Percentiles rank a stretch among this genome's conserved stretches.
Evolutionary conservation across 2,797 vertebrate species (phyloP).

Genomic region (Thalassophryne amazonica): DNA sequence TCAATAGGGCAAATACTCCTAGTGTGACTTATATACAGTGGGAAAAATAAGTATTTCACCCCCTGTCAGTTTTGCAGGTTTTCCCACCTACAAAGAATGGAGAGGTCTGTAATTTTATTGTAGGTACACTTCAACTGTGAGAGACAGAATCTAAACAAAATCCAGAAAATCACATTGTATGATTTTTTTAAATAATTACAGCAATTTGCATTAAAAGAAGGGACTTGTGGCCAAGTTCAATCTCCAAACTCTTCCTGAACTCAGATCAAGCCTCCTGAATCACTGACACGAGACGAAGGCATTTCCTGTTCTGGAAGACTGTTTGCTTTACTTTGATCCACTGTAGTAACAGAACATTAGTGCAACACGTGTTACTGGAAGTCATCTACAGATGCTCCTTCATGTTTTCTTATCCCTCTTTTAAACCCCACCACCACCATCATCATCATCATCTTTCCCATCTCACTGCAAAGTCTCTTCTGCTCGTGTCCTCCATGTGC

Average conservation of each 20-base stretch:
- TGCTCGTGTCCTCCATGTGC: slow-evolving; percentile 45
- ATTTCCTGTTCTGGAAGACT: slow-evolving; percentile 35
- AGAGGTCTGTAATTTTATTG: too few species aligned
- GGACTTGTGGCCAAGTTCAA: slow-evolving; percentile 47
- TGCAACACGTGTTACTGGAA: slow-evolving; percentile 7
- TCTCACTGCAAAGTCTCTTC: slow-evolving; percentile 39
- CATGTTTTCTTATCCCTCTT: slow-evolving; percentile 13
- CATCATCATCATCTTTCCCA: slow-evolving; percentile 20
- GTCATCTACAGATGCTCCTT: slow-evolving; percentile 6
- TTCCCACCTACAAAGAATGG: too few species aligned
- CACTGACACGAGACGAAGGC: slow-evolving; percentile 43
- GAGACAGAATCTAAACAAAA: too few species aligned
- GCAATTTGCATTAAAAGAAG: slow-evolving; percentile 67
- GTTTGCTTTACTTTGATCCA: slow-evolving; percentile 54
- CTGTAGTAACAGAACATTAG: too few species aligned
- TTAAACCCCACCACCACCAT: too few species aligned
- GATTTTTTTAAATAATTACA: too few species aligned
- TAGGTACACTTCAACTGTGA: too few species aligned
- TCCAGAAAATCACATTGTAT: too few species aligned
- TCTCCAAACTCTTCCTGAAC: slow-evolving; percentile 55
- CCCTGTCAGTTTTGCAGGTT: too few species aligned
- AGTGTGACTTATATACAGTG: too few species aligned
- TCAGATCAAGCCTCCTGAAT: slow-evolving; percentile 40
- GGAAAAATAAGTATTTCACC: too few species aligned
- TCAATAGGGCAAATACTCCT: too few species aligned